These are phyloP conservation scores for Empis livida DNA, from an alignment of 2,888 invertebrate genomes.

Conservation along the genomic window DNA sequence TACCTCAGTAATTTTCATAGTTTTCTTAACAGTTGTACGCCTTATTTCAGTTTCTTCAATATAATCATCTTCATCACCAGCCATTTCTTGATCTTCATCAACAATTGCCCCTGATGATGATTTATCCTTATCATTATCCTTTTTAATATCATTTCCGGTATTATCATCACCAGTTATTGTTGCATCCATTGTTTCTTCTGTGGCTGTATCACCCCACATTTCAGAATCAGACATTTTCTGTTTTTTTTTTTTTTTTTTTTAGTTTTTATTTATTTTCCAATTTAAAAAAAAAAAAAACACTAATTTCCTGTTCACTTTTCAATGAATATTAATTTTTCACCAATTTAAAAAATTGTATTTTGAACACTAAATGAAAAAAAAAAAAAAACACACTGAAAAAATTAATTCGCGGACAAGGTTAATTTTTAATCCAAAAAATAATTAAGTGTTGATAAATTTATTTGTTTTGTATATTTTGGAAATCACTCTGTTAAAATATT, in stretches of 20 bases:
- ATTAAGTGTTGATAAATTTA: no score
- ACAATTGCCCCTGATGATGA: not conserved
- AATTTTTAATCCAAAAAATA: not conserved
- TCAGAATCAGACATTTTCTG: not conserved
- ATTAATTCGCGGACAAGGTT: not conserved
- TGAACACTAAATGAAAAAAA: no score
- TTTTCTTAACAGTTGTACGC: not conserved
- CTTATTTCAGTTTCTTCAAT: not conserved
- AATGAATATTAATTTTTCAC: not conserved
- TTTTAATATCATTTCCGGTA: not conserved
- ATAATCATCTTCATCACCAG: not conserved
- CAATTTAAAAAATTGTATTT: not conserved
- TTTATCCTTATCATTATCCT: not conserved
- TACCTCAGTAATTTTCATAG: slow-evolving; percentile 1
- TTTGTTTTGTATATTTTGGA: no score
- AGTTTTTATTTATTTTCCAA: no score
- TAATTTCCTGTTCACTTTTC: no score
- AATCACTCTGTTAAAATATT: no score
- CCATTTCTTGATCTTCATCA: not conserved
- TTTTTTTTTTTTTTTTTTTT: not conserved
- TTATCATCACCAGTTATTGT: not conserved
- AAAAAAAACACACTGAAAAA: not conserved
- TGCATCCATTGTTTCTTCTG: not conserved
- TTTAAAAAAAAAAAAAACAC: no score
- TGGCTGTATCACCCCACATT: not conserved